These are phyloP conservation scores for Cephus sareptanus DNA, from an alignment of 2,888 invertebrate genomes.

Conservation along the genomic window DNA sequence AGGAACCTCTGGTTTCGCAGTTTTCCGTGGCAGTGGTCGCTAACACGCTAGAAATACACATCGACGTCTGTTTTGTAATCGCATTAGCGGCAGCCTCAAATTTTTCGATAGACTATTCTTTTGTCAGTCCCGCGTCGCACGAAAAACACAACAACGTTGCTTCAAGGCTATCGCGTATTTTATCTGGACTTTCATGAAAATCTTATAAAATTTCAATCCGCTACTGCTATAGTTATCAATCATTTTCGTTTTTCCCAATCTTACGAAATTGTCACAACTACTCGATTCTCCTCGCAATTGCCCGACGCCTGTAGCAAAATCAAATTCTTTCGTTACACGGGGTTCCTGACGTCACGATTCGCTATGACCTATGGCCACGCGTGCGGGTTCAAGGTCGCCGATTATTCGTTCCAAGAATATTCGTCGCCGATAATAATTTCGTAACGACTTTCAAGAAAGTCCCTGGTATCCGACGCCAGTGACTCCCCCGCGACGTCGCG, in stretches of 20 bases:
- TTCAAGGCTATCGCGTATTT: background rate
- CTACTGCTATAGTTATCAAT: background rate
- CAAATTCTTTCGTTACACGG: background rate
- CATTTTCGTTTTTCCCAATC: background rate
- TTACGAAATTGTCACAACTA: background rate
- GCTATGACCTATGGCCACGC: background rate
- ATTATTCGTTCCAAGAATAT: background rate
- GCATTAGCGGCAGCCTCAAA: slow-evolving; percentile 16
- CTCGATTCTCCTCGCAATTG: background rate
- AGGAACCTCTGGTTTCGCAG: slow-evolving; percentile 22
- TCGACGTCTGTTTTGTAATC: slow-evolving; percentile 27
- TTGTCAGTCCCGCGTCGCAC: background rate
- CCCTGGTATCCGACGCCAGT: slow-evolving; percentile 17
- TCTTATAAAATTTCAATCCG: background rate
- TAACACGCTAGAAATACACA: slow-evolving; percentile 21
- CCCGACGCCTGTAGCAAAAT: background rate
- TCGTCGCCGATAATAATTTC: background rate
- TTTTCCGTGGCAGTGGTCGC: slow-evolving; percentile 20
- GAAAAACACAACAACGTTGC: background rate
- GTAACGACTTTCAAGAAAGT: slow-evolving; percentile 1
- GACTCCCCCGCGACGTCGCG: slow-evolving; percentile 21
- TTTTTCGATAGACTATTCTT: background rate
- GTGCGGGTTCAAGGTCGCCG: background rate
- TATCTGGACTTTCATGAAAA: background rate
- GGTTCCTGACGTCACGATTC: background rate